Evolutionary conservation across 2,888 invertebrate genomes (phyloP).

Genomic region (Tinea trinotella): DNA sequence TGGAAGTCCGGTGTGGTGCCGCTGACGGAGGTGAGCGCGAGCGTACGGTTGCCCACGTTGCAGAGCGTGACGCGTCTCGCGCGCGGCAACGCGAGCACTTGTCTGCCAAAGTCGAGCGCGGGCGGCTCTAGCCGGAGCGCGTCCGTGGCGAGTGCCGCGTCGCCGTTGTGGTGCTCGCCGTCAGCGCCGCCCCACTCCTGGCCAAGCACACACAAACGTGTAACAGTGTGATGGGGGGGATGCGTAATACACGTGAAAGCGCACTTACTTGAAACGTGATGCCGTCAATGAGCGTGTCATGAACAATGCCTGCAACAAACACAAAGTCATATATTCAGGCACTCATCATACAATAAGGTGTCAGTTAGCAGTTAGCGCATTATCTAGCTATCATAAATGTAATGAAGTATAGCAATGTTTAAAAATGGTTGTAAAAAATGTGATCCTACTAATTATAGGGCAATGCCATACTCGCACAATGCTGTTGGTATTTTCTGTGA

Average conservation of each 20-base stretch:
- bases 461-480: too few relatives aligned
- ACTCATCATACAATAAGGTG: too few relatives aligned
- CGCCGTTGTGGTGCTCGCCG: background rate
- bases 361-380: too few relatives aligned
- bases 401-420: too few relatives aligned
- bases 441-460: too few relatives aligned
- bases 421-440: too few relatives aligned
- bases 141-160: conserved; percentile 25
- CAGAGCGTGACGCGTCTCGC: conserved; percentile 88
- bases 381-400: too few relatives aligned
- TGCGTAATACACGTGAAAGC: too few relatives aligned
- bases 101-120: conserved; percentile 65
- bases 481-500: too few relatives aligned
- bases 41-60: conserved; percentile 90
- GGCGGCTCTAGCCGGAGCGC: conserved; percentile 43
- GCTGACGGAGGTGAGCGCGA: conserved; percentile 94
- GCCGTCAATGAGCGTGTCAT: conserved; percentile 53
- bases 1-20: conserved; percentile 96
- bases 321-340: too few relatives aligned
- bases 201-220: background rate
- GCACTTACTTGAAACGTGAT: conserved; percentile 54
- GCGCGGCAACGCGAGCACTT: conserved; percentile 90
- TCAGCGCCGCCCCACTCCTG: conserved; percentile 49
- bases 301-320: conserved; percentile 47
- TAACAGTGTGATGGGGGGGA: background rate